Conservation (phyloP, 2,888 invertebrate genomes). For the Eumacrocentrus americanus region DNA sequence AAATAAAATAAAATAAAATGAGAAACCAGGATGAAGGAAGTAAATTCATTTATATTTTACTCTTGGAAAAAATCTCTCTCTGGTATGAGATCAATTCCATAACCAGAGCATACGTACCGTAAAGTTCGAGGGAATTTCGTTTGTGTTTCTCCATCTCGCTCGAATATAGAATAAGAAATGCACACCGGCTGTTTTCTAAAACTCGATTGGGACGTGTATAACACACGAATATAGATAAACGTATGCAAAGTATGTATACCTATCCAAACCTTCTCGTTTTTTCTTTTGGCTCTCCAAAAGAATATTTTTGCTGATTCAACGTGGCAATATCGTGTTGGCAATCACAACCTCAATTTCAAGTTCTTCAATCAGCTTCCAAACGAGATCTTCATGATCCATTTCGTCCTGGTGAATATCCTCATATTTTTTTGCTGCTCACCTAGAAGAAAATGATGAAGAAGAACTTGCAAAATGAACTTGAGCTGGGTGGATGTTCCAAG, state of each 20-base stretch:
- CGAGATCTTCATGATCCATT: not conserved
- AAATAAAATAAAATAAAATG: not conserved
- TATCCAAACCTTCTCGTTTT: not conserved
- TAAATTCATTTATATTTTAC: constrained; percentile 28
- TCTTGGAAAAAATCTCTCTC: constrained; percentile 22
- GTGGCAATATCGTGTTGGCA: not conserved
- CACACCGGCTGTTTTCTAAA: constrained; percentile 10
- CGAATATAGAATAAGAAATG: constrained; percentile 6
- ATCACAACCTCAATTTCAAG: not conserved
- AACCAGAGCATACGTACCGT: not conserved
- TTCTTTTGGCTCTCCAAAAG: not conserved
- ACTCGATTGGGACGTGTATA: not conserved
- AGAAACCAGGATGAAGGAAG: not conserved
- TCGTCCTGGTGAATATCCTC: no score
- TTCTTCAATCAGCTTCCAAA: not conserved
- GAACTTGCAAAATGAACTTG: not conserved
- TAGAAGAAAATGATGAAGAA: no score
- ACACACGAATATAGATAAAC: not conserved
- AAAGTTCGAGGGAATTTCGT: not conserved
- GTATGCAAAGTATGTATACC: not conserved
- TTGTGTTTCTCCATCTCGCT: not conserved
- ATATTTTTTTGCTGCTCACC: no score
- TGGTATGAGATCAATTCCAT: constrained; percentile 32
- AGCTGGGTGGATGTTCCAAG: not conserved
- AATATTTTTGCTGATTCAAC: not conserved